These are phyloP conservation scores for Bubo blakistoni DNA, from an alignment of 2,113 vertebrate genomes.

Conservation along the genomic window DNA sequence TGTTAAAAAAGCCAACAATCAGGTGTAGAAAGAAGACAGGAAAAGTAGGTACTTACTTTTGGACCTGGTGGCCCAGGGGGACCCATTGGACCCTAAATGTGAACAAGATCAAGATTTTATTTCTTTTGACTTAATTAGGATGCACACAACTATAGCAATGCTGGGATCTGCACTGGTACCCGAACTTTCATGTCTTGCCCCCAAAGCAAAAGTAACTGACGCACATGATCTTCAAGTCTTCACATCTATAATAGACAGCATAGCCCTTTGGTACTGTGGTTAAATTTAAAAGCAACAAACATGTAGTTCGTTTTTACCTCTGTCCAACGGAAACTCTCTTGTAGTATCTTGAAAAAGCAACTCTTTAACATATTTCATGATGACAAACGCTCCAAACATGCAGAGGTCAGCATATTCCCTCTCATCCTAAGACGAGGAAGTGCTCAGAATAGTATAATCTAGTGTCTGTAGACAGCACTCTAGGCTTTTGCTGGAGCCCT, in stretches of 20 bases:
- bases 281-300: not conserved
- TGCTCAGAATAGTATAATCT: not conserved
- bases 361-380: not conserved
- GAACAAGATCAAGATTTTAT: slow-evolving; percentile 26
- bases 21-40: not conserved
- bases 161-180: not conserved
- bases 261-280: fast-evolving
- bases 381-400: not conserved
- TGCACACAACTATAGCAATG: not conserved
- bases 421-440: not conserved
- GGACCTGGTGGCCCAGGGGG: slow-evolving; percentile 77
- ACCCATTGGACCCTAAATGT: slow-evolving; percentile 79
- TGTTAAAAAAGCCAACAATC: not conserved
- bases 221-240: not conserved
- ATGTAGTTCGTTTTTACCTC: not conserved
- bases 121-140: not conserved
- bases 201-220: not conserved
- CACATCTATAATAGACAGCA: not conserved
- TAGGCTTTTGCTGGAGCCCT: not conserved
- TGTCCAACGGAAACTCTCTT: not conserved
- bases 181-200: not conserved
- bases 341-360: not conserved
- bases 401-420: not conserved
- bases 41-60: slow-evolving; percentile 75
- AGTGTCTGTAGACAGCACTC: not conserved